A percentile compares a stretch with the other conserved stretches of the same genome.
Evolutionary conservation across 1,140 invertebrate species (phyloP).

Genomic region (Drosophila lini): DNA sequence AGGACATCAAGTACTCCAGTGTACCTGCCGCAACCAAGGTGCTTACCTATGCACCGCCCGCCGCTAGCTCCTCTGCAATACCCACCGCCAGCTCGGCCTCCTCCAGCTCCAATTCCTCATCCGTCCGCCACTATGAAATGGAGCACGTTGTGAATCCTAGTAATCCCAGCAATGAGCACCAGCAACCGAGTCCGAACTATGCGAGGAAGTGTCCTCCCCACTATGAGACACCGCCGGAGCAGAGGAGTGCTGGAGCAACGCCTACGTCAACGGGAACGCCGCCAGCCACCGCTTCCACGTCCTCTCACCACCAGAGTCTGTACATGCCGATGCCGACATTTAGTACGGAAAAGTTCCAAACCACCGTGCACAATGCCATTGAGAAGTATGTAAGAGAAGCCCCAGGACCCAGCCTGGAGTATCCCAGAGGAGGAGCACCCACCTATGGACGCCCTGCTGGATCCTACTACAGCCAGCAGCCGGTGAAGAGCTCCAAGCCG

Average conservation of each 20-base stretch:
- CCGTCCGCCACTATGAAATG: slow-evolving; percentile 50
- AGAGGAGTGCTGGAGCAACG: slow-evolving; percentile 40
- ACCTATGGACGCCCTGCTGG: slow-evolving; percentile 9
- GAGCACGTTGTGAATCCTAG: slow-evolving; percentile 77
- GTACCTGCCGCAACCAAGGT: slow-evolving; percentile 44
- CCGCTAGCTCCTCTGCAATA: slow-evolving; percentile 10
- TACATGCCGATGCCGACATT: slow-evolving; percentile 78
- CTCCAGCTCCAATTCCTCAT: slow-evolving; percentile 16
- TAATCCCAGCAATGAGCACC: slow-evolving; percentile 67
- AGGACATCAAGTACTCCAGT: slow-evolving; percentile 60
- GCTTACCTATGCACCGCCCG: slow-evolving; percentile 41
- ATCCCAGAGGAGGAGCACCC: slow-evolving; percentile 13
- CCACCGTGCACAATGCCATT: slow-evolving; percentile 68
- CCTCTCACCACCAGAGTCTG: slow-evolving; percentile 63
- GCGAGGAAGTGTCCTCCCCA: slow-evolving; percentile 76
- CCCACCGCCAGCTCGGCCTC: slow-evolving; percentile 10
- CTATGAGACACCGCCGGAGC: slow-evolving; percentile 58
- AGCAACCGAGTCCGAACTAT: slow-evolving; percentile 77
- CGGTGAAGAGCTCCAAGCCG: slow-evolving; percentile 15
- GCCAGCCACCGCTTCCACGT: slow-evolving; percentile 7
- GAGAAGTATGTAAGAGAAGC: slow-evolving; percentile 71
- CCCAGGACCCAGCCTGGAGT: slow-evolving; percentile 58
- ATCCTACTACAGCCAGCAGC: slow-evolving; percentile 12
- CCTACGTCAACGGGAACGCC: slow-evolving; percentile 19
- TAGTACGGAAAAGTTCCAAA: slow-evolving; percentile 73